Base-by-base conservation (phyloP, 2,797 vertebrate species). In the Pachyuromys duprasi region DNA sequence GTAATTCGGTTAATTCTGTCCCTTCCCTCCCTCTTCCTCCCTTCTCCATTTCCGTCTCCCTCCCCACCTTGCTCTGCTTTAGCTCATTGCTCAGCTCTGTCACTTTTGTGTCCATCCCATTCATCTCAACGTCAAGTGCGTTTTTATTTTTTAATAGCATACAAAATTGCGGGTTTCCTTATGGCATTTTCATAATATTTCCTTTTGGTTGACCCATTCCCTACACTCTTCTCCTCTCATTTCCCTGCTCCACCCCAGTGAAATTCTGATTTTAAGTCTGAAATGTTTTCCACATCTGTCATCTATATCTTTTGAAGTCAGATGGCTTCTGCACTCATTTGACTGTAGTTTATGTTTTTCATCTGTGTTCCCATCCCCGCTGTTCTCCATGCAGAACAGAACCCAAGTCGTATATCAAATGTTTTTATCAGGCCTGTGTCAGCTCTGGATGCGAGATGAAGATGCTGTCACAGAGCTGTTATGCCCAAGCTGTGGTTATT, bases 231-330 rank as follows among this genome's bases (percentile, higher is more conserved):
- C 53, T 74, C 69, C 49, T 26, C 11, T 42, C 53, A 60, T 22
- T 72, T 57, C 24, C 67, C 69, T 88, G 36, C 26, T 28, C 69
- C 28, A 14, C 53, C n/a, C 53, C 69, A 60, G 86, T 91, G 84
- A 92, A 89, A 90, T 95, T 95, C 70, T 81, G 24, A 63, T 93
- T 60, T 94, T 33, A 9, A 45, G 20, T 62, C 69, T 92, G 49
- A 79, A 86, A 31, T 90, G 53, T 20, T 84, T 63, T n/a, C 49
- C 86, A 92, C 72, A 60, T 95, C 62, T 96, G 76, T 93, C 9
- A 17, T 53, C 95, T 95, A 83, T 84, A 76, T 70, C 83, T 93
- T 94, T 89, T 91, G 79, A 94, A 93, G 88, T 89, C 78, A 96
- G 65, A 80, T 89, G 62, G 65, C 79, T 96, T 94, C 55, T 83